A percentile compares a stretch with the other conserved stretches of the same genome.
These are phyloP conservation scores for Volucella zonaria DNA, from an alignment of 2,888 invertebrate genomes.

Conservation along the genomic window DNA sequence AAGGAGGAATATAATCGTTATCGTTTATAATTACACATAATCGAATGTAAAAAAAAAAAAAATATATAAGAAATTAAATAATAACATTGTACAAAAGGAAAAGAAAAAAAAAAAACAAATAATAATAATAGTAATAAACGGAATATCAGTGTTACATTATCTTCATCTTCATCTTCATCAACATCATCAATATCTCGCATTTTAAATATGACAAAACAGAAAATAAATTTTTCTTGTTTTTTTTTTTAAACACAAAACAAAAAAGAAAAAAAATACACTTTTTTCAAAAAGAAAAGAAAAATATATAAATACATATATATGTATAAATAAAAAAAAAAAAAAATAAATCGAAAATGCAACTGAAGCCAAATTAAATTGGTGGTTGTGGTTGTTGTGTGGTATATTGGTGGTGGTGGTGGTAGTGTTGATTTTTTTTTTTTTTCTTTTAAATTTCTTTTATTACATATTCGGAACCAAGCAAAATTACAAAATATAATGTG, in stretches of 20 bases:
- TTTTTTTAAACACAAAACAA: conserved; percentile 24
- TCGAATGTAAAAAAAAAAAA: conserved; percentile 43
- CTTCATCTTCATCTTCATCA: background rate
- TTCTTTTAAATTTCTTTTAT: conserved; percentile 54
- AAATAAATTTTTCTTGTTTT: conserved; percentile 21
- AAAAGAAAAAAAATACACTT: conserved; percentile 12
- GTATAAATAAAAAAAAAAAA: background rate
- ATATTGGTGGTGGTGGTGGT: conserved; percentile 54
- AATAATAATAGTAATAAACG: conserved; percentile 55
- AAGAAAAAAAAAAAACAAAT: conserved; percentile 19
- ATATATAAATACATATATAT: background rate
- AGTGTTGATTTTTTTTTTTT: conserved; percentile 33
- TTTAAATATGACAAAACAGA: conserved; percentile 61
- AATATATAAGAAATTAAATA: conserved; percentile 31
- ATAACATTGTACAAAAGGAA: conserved; percentile 41
- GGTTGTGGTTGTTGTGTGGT: conserved; percentile 62
- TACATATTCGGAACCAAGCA: conserved; percentile 69
- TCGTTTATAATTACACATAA: conserved; percentile 48
- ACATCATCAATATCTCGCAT: conserved; percentile 51
- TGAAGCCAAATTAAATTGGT: conserved; percentile 70
- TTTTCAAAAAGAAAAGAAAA: conserved; percentile 18
- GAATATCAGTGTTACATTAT: conserved; percentile 70
- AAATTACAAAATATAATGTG: conserved; percentile 72
- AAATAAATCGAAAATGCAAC: conserved; percentile 66
- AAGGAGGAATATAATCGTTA: conserved; percentile 31